These are phyloP conservation scores for Aspiorhynchus laticeps DNA, from an alignment of 2,113 vertebrate genomes.

Conservation along the genomic window DNA sequence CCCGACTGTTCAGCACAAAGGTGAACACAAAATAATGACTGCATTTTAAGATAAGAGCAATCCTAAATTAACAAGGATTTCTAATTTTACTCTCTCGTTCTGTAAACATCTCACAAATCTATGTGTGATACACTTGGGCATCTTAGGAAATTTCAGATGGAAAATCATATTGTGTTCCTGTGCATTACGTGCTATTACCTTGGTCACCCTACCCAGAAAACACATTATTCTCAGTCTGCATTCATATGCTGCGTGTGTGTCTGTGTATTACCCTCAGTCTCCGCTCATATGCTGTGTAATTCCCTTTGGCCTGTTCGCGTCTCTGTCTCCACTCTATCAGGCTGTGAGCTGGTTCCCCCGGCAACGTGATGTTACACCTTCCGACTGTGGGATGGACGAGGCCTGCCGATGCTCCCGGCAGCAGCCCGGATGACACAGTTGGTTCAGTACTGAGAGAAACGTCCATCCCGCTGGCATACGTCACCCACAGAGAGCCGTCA, in stretches of 20 bases:
- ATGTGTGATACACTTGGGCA: background rate
- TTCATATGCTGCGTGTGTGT: slow-evolving; percentile 5
- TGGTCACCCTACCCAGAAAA: background rate
- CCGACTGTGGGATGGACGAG: slow-evolving; percentile 91
- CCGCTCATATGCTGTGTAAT: slow-evolving; percentile 92
- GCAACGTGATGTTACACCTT: slow-evolving; percentile 95
- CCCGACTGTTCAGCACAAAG: background rate
- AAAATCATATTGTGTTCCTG: background rate
- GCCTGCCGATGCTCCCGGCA: slow-evolving; percentile 71
- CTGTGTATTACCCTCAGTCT: slow-evolving; percentile 86
- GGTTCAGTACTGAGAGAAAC: slow-evolving; percentile 91
- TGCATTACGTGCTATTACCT: background rate
- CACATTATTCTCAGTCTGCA: background rate
- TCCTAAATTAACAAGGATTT: background rate
- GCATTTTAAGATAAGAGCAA: background rate
- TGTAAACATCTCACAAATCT: background rate
- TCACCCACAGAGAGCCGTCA: slow-evolving; percentile 90
- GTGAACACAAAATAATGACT: background rate
- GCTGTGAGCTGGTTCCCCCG: slow-evolving; percentile 92
- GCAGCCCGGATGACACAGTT: slow-evolving; percentile 84
- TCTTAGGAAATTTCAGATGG: background rate
- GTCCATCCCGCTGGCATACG: slow-evolving; percentile 96
- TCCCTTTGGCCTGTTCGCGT: slow-evolving; percentile 93
- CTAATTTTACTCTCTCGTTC: background rate
- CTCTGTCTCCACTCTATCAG: slow-evolving; percentile 97